phyloP scores from a whole-genome alignment of 1,140 invertebrate species.

The Pseudobourletiella spinata region DNA sequence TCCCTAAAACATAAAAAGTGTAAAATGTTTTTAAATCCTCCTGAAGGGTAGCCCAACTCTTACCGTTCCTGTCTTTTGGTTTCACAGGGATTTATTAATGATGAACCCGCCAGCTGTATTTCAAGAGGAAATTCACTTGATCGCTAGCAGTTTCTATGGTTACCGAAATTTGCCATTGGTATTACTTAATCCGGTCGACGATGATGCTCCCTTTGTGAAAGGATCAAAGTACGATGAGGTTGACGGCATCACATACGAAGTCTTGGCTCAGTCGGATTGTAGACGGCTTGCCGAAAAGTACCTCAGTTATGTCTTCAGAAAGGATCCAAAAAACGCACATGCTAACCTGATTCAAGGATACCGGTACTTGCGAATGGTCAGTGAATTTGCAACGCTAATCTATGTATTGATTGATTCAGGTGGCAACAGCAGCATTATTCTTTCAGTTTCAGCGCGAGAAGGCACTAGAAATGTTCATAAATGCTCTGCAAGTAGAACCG shows the following conservation, averaged over 20 bases:
- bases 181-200: too few relatives aligned
- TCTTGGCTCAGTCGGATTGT: background rate
- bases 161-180: background rate
- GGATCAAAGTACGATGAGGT: too few relatives aligned
- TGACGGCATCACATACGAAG: background rate
- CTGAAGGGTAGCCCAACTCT: background rate
- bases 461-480: background rate
- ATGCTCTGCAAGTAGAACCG: background rate
- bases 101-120: too few relatives aligned
- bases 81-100: too few relatives aligned
- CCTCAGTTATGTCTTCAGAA: background rate
- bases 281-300: background rate
- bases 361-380: background rate
- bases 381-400: background rate
- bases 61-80: background rate
- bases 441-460: background rate
- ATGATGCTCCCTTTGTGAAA: too few relatives aligned
- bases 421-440: background rate
- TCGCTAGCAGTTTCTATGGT: background rate
- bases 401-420: too few relatives aligned
- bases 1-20: background rate
- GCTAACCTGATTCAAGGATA: background rate
- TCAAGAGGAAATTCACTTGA: background rate
- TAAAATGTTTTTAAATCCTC: background rate
- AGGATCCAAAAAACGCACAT: background rate